phyloP scores from a whole-genome alignment of 2,888 invertebrate genomes.

The Orthonevra nobilis region DNA sequence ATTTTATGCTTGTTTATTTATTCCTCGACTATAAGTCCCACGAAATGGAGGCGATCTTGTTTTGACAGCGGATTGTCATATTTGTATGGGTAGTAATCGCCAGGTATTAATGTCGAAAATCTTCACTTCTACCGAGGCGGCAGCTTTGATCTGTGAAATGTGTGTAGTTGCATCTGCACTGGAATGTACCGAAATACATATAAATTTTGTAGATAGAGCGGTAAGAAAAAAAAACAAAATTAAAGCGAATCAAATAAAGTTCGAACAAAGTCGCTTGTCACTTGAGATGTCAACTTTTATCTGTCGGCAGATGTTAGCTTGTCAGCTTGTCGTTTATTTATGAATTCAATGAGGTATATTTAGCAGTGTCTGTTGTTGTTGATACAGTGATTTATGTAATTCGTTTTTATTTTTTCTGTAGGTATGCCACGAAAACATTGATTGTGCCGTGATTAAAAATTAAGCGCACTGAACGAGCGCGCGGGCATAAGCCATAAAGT shows the following conservation, averaged over 20 bases:
- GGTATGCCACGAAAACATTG: too few relatives aligned
- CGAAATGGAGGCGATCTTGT: constrained; percentile 38
- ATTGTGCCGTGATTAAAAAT: too few relatives aligned
- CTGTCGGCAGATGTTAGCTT: constrained; percentile 38
- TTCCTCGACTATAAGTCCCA: constrained; percentile 21
- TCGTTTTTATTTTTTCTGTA: too few relatives aligned
- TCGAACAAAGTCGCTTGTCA: constrained; percentile 24
- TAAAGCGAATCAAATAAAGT: not conserved
- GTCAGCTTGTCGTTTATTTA: constrained; percentile 25
- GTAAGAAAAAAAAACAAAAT: constrained; percentile 2
- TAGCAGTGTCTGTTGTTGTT: constrained; percentile 12
- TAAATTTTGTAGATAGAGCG: not conserved
- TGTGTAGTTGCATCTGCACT: constrained; percentile 19
- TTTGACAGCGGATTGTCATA: constrained; percentile 55
- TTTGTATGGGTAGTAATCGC: constrained; percentile 42
- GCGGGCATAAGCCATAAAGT: too few relatives aligned
- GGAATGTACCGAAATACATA: constrained; percentile 24
- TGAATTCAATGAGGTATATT: constrained; percentile 13
- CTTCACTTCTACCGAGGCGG: constrained; percentile 10
- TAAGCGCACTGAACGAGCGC: too few relatives aligned
- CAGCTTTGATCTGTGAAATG: constrained; percentile 12
- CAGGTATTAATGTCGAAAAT: constrained; percentile 22
- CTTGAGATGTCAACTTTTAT: constrained; percentile 24
- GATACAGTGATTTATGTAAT: constrained; percentile 21
- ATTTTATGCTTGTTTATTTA: constrained; percentile 35